Percentiles rank a stretch among this genome's conserved stretches.
phyloP scores from a whole-genome alignment of 2,888 invertebrate genomes.

The Cerastis leucographa region DNA sequence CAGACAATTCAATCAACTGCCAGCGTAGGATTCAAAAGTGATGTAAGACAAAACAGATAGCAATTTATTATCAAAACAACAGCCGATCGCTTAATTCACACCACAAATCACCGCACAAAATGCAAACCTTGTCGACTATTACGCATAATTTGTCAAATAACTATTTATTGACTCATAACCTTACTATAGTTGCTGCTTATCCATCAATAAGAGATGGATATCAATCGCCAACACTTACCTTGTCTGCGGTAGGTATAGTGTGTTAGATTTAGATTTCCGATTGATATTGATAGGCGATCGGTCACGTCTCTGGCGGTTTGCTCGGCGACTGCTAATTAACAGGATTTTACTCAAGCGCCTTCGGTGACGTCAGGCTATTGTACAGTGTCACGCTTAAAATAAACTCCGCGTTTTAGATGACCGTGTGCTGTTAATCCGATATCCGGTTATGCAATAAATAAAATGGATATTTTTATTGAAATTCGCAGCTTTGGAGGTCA shows the following conservation, averaged over 20 bases:
- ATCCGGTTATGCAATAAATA: slow-evolving; percentile 63
- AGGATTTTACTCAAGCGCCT: slow-evolving; percentile 81
- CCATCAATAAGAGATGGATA: slow-evolving; percentile 59
- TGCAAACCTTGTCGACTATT: slow-evolving; percentile 55
- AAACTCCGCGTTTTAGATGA: slow-evolving; percentile 59
- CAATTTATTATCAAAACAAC: slow-evolving; percentile 36
- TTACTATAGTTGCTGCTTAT: slow-evolving; percentile 39
- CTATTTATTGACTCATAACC: slow-evolving; percentile 61
- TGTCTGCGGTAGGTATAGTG: slow-evolving; percentile 85
- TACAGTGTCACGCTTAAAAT: slow-evolving; percentile 61
- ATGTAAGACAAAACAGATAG: slow-evolving; percentile 23
- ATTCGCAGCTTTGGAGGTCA: background rate
- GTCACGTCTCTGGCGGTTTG: slow-evolving; percentile 80
- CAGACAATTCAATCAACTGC: slow-evolving; percentile 40
- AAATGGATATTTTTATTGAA: slow-evolving; percentile 13
- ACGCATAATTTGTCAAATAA: slow-evolving; percentile 60
- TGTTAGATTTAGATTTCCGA: slow-evolving; percentile 82
- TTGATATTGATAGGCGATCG: slow-evolving; percentile 85
- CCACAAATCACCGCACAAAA: slow-evolving; percentile 59
- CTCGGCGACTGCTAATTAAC: slow-evolving; percentile 80
- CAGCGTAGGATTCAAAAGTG: slow-evolving; percentile 43
- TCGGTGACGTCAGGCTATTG: slow-evolving; percentile 79
- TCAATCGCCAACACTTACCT: slow-evolving; percentile 67
- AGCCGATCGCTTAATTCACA: slow-evolving; percentile 39
- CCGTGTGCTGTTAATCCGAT: slow-evolving; percentile 56